phyloP scores from a whole-genome alignment of 92 coral and sea anemone species.

The Diadumene lineata region DNA sequence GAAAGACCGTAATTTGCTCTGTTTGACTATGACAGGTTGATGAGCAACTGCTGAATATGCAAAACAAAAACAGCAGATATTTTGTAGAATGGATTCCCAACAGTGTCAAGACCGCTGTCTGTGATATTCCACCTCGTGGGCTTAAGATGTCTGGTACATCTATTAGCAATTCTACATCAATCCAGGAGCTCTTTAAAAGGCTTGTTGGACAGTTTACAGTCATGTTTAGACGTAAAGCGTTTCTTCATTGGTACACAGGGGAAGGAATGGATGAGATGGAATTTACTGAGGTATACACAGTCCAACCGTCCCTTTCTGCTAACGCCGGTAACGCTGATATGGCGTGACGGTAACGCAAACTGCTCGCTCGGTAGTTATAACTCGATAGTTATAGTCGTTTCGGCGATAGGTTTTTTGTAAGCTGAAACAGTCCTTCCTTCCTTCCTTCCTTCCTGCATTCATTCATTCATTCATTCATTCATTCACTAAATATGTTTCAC shows the following conservation, averaged over 20 bases:
- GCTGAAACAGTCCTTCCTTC: too few relatives aligned
- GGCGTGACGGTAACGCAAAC: too few relatives aligned
- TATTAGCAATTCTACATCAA: conserved; percentile 82
- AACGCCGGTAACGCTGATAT: too few relatives aligned
- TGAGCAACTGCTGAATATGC: conserved; percentile 21
- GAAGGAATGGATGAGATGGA: conserved; percentile 99
- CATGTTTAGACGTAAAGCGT: conserved; percentile 91
- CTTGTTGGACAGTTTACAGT: conserved; percentile 93
- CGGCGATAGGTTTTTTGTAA: too few relatives aligned
- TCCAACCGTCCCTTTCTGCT: too few relatives aligned
- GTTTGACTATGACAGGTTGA: too few relatives aligned
- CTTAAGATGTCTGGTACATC: conserved; percentile 92
- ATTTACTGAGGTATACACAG: conserved; percentile 92
- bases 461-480: too few relatives aligned
- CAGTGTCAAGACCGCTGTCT: conserved; percentile 98
- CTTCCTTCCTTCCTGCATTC: too few relatives aligned
- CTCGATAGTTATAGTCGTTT: too few relatives aligned
- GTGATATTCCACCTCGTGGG: conserved; percentile 97
- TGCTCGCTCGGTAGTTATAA: too few relatives aligned
- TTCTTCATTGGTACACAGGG: conserved; percentile 95
- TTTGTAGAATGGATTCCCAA: conserved; percentile 98
- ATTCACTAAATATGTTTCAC: too few relatives aligned
- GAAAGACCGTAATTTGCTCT: too few relatives aligned
- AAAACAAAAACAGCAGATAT: conserved; percentile 78
- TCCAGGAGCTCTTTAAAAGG: conserved; percentile 88